phyloP scores from a whole-genome alignment of 1,140 invertebrate genomes.

The Panagrolaimus sp. region DNA sequence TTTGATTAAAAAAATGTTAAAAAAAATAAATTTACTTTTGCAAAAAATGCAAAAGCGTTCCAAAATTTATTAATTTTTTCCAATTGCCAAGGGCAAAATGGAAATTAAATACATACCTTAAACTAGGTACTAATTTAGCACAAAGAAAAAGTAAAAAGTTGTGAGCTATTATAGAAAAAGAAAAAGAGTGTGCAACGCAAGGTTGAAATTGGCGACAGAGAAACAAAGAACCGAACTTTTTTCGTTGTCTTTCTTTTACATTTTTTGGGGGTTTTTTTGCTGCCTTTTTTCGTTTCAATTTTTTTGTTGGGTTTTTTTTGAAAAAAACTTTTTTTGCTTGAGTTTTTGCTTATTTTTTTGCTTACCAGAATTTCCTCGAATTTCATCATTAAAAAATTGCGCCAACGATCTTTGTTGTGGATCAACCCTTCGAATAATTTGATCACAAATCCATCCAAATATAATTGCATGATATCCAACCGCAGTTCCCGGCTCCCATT shows the following conservation, averaged over 20 bases:
- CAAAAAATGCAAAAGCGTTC: neutral
- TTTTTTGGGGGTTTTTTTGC: slow-evolving; percentile 16
- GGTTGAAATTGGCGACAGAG: slow-evolving; percentile 28
- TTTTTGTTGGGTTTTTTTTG: too few species aligned
- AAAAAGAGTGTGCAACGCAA: neutral
- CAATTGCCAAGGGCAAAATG: neutral
- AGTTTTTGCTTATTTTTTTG: too few species aligned
- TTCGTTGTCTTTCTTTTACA: neutral
- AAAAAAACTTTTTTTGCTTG: too few species aligned
- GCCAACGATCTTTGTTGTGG: slow-evolving; percentile 41
- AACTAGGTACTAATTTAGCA: neutral
- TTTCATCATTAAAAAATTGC: slow-evolving; percentile 50
- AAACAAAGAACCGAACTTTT: slow-evolving; percentile 25
- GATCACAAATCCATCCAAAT: slow-evolving; percentile 52
- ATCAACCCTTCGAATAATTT: slow-evolving; percentile 46
- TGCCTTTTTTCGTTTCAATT: too few species aligned
- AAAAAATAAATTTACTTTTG: neutral
- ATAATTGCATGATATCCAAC: slow-evolving; percentile 48
- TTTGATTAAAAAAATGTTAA: neutral
- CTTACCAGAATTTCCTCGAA: slow-evolving; percentile 29
- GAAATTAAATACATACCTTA: neutral
- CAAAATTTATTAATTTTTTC: neutral
- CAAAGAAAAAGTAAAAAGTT: neutral
- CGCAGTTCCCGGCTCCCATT: slow-evolving; percentile 42
- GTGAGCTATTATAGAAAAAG: too few species aligned